Evolutionary conservation across 1,140 invertebrate genomes (phyloP).

Genomic region (Anagrus nilaparvatae): DNA sequence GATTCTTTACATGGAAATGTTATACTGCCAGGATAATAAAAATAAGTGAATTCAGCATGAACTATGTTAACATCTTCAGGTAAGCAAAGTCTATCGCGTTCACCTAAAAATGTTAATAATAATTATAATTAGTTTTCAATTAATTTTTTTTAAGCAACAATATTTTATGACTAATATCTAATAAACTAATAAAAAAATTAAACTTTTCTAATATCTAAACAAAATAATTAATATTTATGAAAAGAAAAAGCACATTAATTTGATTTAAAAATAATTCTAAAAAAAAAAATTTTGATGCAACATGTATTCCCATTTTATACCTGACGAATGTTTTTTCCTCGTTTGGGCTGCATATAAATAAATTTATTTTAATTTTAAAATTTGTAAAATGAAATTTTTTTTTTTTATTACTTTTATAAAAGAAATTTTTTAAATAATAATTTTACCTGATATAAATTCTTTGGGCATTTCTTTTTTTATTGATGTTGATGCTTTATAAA

Average conservation of each 20-base stretch:
- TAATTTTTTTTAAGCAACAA: neutral
- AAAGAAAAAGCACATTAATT: slow-evolving; percentile 10
- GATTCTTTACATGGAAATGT: slow-evolving; percentile 75
- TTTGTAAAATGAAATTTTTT: slow-evolving; percentile 1
- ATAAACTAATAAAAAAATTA: slow-evolving; percentile 10
- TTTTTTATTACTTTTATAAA: too few species aligned
- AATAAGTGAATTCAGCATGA: slow-evolving; percentile 93
- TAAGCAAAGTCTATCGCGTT: slow-evolving; percentile 71
- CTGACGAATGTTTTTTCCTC: slow-evolving; percentile 39
- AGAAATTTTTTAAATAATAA: too few species aligned
- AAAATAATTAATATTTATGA: slow-evolving; percentile 19
- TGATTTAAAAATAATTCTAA: slow-evolving; percentile 17
- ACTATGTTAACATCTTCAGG: slow-evolving; percentile 81
- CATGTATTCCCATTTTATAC: slow-evolving; percentile 23
- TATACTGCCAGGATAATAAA: slow-evolving; percentile 91
- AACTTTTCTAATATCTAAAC: slow-evolving; percentile 4
- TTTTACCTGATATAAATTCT: slow-evolving; percentile 69
- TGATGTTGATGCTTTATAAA: slow-evolving; percentile 73
- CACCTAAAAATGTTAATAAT: slow-evolving; percentile 47
- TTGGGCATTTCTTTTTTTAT: slow-evolving; percentile 57
- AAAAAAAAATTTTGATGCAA: neutral
- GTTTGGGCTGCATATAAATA: slow-evolving; percentile 34
- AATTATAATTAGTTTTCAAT: neutral
- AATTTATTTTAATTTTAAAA: slow-evolving; percentile 1
- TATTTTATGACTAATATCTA: neutral